Percentiles rank a stretch among this genome's conserved stretches.
phyloP scores from a whole-genome alignment of 2,888 invertebrate genomes.

The Eilema griseolum region DNA sequence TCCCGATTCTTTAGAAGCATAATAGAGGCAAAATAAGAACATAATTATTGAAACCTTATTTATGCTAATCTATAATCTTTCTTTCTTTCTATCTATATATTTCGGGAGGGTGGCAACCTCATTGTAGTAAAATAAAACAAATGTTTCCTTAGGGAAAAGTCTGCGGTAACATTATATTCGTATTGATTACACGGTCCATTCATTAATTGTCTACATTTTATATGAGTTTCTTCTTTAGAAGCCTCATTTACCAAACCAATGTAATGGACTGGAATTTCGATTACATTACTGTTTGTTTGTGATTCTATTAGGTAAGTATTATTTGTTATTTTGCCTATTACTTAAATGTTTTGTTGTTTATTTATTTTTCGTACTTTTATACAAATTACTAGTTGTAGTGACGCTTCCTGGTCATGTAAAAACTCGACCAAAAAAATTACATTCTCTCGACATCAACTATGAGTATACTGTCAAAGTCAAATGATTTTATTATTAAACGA shows the following conservation, averaged over 20 bases:
- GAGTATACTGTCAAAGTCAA: no score
- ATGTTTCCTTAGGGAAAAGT: conserved; percentile 4
- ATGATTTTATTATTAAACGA: no score
- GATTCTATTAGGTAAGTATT: background rate
- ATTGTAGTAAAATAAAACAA: background rate
- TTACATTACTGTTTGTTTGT: background rate
- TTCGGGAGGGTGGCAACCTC: background rate
- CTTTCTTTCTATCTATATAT: background rate
- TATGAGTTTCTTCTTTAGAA: background rate
- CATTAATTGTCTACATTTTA: background rate
- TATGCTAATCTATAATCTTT: background rate
- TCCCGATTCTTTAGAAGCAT: no score
- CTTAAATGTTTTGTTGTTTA: background rate
- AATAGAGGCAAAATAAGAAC: no score
- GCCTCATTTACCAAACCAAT: background rate
- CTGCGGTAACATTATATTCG: background rate
- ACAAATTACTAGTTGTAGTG: no score
- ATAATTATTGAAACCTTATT: background rate
- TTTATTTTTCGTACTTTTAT: background rate
- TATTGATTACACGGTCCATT: background rate
- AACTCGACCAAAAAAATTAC: no score
- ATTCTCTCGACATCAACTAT: no score
- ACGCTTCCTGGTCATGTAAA: no score
- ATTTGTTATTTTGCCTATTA: background rate
- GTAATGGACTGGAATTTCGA: background rate